Base-by-base conservation (phyloP, 2,888 invertebrate species). In the Ernsta delagoae region DNA sequence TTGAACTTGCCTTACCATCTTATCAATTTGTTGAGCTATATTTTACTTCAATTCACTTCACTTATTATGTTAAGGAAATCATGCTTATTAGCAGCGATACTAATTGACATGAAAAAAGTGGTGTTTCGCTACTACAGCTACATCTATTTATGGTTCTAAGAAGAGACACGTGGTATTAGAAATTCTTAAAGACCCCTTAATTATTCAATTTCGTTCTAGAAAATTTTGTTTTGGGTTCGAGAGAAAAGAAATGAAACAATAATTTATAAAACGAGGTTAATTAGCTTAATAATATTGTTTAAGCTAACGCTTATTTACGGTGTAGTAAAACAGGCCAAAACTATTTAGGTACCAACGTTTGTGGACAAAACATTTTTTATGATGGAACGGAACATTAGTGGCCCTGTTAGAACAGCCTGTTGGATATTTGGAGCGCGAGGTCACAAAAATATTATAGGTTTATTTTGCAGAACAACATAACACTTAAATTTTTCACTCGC, bases 221-320 rank as follows among this genome's bases (percentile, higher is more conserved):
- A n/a, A n/a, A n/a, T n/a, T n/a, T n/a, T n/a, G n/a, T n/a, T n/a
- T n/a, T n/a, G n/a, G n/a, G n/a, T n/a, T 50, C 11, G 16, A 16
- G 50, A 16, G 16, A 5, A 50, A 50, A 24, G 16, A 24, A 50
- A 50, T 24, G 0, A 45, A 45, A 24, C 24, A 50, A 41, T 41
- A 54, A 8, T 31, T 54, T 54, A 5, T 11, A 31, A 54, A 65
- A 65, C 12, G 65, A 65, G 59, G 65, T 65, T 48, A 65, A 57
- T 57, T 48, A 48, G 36, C 45, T n/a, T n/a, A n/a, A n/a, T n/a
- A n/a, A n/a, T 31, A 57, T 57, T 48, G 34, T 9, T 4, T 3
- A 16, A 61, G 36, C 50, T 53, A 11, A 45, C 34, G 12, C 34
- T 65, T 12, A 65, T 31, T 24, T 11, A 31, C 24, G 3, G 54